Percentiles rank a stretch among this genome's conserved stretches.
Evolutionary conservation across 2,888 invertebrate species (phyloP).

Genomic region (Agonopterix arenella): DNA sequence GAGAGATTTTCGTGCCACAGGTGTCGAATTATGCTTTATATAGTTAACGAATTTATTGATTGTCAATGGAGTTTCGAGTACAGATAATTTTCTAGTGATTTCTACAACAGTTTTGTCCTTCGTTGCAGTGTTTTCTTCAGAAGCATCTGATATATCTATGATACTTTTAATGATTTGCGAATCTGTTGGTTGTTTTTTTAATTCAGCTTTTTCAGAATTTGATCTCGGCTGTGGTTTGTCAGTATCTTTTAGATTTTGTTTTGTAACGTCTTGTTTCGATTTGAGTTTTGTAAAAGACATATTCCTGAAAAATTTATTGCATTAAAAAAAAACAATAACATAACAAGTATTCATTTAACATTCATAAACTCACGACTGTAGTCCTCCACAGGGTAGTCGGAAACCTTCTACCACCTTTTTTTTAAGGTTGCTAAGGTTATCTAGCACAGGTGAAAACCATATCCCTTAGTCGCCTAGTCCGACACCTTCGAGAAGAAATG

Average conservation of each 20-base stretch:
- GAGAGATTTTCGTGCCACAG: constrained; percentile 56
- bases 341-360: too few relatives aligned
- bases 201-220: neutral
- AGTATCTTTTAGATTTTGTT: constrained; percentile 14
- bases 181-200: constrained; percentile 6
- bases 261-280: constrained; percentile 21
- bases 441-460: too few relatives aligned
- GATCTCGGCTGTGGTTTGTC: constrained; percentile 3
- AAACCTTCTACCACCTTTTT: too few relatives aligned
- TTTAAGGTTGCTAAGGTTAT: too few relatives aligned
- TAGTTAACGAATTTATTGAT: constrained; percentile 55
- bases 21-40: constrained; percentile 60
- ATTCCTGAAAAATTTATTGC: constrained; percentile 27
- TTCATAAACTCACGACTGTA: too few relatives aligned
- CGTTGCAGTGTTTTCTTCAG: constrained; percentile 25
- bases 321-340: neutral
- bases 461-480: too few relatives aligned
- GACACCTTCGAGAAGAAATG: too few relatives aligned
- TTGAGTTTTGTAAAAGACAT: constrained; percentile 37
- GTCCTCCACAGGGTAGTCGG: too few relatives aligned
- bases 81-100: constrained; percentile 18
- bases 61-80: constrained; percentile 48
- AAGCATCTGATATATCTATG: constrained; percentile 38
- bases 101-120: constrained; percentile 35
- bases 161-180: constrained; percentile 25